Percentiles rank a stretch among this genome's conserved stretches.
Evolutionary conservation across 2,888 invertebrate genomes (phyloP).

Genomic region (Lamproptera curius): DNA sequence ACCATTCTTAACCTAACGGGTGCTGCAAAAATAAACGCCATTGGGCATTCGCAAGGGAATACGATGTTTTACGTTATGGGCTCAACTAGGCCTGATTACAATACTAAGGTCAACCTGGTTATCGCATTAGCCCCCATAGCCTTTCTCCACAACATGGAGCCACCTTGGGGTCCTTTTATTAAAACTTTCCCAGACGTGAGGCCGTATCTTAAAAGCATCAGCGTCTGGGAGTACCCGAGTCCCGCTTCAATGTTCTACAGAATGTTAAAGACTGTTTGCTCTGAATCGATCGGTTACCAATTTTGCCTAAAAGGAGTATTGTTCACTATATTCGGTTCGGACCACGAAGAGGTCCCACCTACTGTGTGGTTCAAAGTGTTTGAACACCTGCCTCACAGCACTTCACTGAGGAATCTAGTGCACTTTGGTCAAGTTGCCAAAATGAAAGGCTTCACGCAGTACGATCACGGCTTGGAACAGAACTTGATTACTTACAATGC

Average conservation of each 20-base stretch:
- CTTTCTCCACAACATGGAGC: constrained; percentile 7
- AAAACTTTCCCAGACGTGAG: constrained; percentile 1
- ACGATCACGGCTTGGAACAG: constrained; percentile 27
- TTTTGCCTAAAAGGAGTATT: constrained; percentile 21
- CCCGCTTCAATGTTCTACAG: neutral
- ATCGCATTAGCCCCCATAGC: constrained; percentile 16
- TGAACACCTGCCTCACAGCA: neutral
- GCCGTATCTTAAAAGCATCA: neutral
- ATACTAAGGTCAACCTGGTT: constrained; percentile 18
- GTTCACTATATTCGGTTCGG: constrained; percentile 23
- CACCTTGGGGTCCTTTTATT: no score
- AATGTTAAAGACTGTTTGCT: constrained; percentile 6
- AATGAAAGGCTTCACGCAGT: constrained; percentile 26
- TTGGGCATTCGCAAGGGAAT: constrained; percentile 24
- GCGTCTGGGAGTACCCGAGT: neutral
- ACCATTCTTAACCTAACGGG: constrained; percentile 11
- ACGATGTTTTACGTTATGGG: constrained; percentile 20
- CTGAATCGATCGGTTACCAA: constrained; percentile 17
- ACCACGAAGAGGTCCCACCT: constrained; percentile 25
- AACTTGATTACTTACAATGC: constrained; percentile 29
- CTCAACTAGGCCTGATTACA: constrained; percentile 21
- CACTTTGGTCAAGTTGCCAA: constrained; percentile 28
- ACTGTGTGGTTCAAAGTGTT: neutral
- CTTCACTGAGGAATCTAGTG: constrained; percentile 17
- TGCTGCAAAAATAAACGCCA: constrained; percentile 1